Evolutionary conservation across 92 coral and sea anemone genomes (phyloP).

Genomic region (Zoanthus sansibaricus): DNA sequence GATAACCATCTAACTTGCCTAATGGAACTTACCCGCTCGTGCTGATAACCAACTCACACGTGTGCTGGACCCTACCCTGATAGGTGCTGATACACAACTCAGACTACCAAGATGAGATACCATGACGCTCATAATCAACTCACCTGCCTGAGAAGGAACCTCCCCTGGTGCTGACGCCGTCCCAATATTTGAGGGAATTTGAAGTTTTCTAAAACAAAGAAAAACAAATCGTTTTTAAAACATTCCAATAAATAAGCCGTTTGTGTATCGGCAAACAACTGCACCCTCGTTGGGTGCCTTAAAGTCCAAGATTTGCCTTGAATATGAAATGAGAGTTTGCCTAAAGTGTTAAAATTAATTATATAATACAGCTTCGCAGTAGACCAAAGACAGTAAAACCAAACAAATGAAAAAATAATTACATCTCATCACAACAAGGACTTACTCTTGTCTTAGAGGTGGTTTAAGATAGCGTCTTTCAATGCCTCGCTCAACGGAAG

Average conservation of each 20-base stretch:
- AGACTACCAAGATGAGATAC: neutral
- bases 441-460: conserved; percentile 96
- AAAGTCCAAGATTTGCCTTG: too few relatives aligned
- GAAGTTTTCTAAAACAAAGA: conserved; percentile 70
- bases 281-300: too few relatives aligned
- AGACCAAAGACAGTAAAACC: neutral
- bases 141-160: conserved; percentile 79
- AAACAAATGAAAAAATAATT: too few relatives aligned
- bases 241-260: too few relatives aligned
- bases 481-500: conserved; percentile 86
- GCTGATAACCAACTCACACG: too few relatives aligned
- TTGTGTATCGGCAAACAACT: too few relatives aligned
- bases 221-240: neutral
- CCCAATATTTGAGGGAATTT: conserved; percentile 92
- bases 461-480: conserved; percentile 94
- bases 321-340: too few relatives aligned
- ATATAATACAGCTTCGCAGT: neutral
- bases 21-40: too few relatives aligned
- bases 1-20: too few relatives aligned
- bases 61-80: too few relatives aligned
- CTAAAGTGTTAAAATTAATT: too few relatives aligned
- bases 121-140: neutral
- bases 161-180: conserved; percentile 95
- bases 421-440: neutral
- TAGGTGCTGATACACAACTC: too few relatives aligned